A percentile compares a stretch with the other conserved stretches of the same genome.
Evolutionary conservation across 2,113 vertebrate genomes (phyloP).

Genomic region (Callionymus lyra): DNA sequence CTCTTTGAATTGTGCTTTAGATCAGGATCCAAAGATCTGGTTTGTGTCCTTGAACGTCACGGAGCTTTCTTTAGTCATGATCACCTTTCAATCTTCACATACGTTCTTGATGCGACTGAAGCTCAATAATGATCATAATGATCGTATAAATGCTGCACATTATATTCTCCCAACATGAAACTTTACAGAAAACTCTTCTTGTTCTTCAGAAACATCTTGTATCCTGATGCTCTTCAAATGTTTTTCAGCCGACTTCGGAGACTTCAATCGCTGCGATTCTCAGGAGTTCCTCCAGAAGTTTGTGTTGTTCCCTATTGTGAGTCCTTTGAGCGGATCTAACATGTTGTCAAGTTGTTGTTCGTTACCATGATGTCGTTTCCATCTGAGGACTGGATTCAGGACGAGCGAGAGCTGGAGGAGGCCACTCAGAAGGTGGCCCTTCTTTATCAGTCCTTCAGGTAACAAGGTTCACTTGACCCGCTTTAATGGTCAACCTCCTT

Average conservation of each 20-base stretch:
- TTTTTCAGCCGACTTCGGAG: slow-evolving; percentile 88
- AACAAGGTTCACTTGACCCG: slow-evolving; percentile 10
- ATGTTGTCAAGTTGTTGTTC: background rate
- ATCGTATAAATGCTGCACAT: no score
- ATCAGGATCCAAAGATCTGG: no score
- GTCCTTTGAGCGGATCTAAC: slow-evolving; percentile 20
- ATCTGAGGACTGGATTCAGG: slow-evolving; percentile 87
- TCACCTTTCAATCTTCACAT: no score
- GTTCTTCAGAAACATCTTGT: no score
- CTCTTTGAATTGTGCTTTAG: no score
- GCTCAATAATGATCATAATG: no score
- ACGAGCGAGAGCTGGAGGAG: slow-evolving; percentile 91
- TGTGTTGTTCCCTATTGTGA: slow-evolving; percentile 93
- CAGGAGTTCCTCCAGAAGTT: slow-evolving; percentile 96
- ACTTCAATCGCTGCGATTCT: slow-evolving; percentile 92
- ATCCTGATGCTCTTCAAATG: no score
- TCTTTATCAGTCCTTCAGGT: slow-evolving; percentile 91
- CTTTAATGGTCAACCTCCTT: background rate
- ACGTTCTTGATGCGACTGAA: no score
- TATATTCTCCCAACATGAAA: background rate
- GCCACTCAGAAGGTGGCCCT: slow-evolving; percentile 93
- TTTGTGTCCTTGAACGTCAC: no score
- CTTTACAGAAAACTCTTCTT: background rate
- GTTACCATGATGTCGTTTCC: slow-evolving; percentile 1
- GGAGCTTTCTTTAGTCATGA: no score